These are phyloP conservation scores for Molanna angustata DNA, from an alignment of 2,888 invertebrate genomes.

Conservation along the genomic window DNA sequence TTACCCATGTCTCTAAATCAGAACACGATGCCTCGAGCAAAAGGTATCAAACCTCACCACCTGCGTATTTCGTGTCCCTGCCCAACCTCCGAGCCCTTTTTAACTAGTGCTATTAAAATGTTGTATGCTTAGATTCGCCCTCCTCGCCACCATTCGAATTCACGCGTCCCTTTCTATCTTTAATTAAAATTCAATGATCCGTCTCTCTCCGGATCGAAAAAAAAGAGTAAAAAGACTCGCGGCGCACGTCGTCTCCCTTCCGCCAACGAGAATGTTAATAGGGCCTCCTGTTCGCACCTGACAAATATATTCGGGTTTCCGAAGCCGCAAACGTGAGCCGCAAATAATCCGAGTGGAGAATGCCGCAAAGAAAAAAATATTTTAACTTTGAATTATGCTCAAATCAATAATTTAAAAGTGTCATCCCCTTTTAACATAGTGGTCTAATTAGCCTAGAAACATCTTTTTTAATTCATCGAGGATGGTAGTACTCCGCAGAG, in stretches of 20 bases:
- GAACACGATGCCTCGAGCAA: neutral
- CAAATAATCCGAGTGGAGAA: conserved; percentile 8
- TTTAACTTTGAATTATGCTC: no score
- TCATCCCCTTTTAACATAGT: no score
- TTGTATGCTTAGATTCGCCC: no score
- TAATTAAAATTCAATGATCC: neutral
- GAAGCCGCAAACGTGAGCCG: conserved; percentile 13
- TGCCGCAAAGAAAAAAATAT: conserved; percentile 8
- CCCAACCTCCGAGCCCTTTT: no score
- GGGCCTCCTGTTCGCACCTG: conserved; percentile 31
- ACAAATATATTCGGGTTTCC: conserved; percentile 32
- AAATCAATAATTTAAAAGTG: no score
- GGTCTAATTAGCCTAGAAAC: no score
- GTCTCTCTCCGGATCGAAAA: conserved; percentile 24
- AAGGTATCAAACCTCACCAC: conserved; percentile 24
- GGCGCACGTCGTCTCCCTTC: conserved; percentile 24
- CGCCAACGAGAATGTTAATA: conserved; percentile 26
- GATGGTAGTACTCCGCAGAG: no score
- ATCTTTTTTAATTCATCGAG: no score
- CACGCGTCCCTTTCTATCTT: conserved; percentile 22
- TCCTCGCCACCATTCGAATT: conserved; percentile 31
- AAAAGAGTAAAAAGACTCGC: conserved; percentile 27
- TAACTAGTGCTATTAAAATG: no score
- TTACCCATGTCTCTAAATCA: neutral
- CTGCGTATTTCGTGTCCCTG: no score